Base-by-base conservation (phyloP, 92 coral and sea anemone species). In the Muricea muricata region DNA sequence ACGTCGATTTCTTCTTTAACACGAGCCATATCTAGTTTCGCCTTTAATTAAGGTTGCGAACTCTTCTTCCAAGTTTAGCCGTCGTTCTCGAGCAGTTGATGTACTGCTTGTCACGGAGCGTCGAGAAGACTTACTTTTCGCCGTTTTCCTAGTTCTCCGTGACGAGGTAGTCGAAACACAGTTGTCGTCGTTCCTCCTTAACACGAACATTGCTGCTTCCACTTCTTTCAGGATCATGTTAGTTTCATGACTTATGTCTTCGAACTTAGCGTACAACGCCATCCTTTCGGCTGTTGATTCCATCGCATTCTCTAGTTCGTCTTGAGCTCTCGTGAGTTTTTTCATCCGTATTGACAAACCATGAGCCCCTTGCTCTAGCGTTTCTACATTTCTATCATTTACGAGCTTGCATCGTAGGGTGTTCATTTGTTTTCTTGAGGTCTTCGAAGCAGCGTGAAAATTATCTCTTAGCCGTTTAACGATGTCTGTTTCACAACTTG, bases 61-160 rank as follows among this genome's bases (percentile, higher is more conserved):
- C 21, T 67, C 74, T 35, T 67, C 74, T 67, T 67, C 74, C 37
- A 67, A 30, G 13, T 67, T 40, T 24, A 67, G 40, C 11, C 74
- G 11, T 11, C 74, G 74, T 30, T 67, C 39, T 67, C 41, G 2
- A 24, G 74, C 21, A 14, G 74, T 10, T 21, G 74, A 67, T 0
- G 74, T 30, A 1, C 39, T 1, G 65, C 65, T 57, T 1, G 1
- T 0, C 9, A 26, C 28, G 21, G 68, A 60, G 17, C 4, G 6
- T 23, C 33, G 30, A 18, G n/a, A n/a, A n/a, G n/a, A n/a, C n/a
- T n/a, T n/a, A n/a, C n/a, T n/a, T n/a, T n/a, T n/a, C n/a, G n/a
- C n/a, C n/a, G n/a, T n/a, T n/a, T n/a, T n/a, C n/a, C n/a, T n/a
- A n/a, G n/a, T n/a, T n/a, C n/a, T n/a, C n/a, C n/a, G n/a, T n/a